phyloP scores from a whole-genome alignment of 2,888 invertebrate genomes.

The Lasius platythorax region DNA sequence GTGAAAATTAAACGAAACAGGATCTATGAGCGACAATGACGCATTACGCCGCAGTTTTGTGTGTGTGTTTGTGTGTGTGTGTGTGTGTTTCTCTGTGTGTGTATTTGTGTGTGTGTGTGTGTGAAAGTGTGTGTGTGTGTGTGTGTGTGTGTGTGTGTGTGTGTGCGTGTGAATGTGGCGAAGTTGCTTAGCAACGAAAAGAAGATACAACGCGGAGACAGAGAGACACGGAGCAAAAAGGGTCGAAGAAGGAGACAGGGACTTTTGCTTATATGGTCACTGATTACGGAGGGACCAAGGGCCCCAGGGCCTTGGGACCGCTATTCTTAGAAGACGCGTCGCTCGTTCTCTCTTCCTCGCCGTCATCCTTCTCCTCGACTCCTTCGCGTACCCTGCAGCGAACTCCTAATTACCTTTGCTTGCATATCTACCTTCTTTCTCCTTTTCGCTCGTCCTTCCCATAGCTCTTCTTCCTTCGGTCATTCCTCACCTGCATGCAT shows the following conservation, averaged over 20 bases:
- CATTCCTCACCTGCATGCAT: slow-evolving; percentile 73
- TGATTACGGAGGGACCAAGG: slow-evolving; percentile 76
- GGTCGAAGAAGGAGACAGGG: slow-evolving; percentile 45
- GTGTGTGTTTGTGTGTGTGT: no score
- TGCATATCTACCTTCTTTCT: slow-evolving; percentile 41
- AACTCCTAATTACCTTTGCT: slow-evolving; percentile 71
- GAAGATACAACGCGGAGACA: slow-evolving; percentile 44
- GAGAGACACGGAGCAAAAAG: slow-evolving; percentile 56
- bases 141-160: no score
- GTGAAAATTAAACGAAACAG: slow-evolving; percentile 55
- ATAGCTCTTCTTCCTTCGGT: slow-evolving; percentile 40
- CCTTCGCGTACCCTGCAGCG: slow-evolving; percentile 66
- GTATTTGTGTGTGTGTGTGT: no score
- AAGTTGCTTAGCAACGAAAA: slow-evolving; percentile 64
- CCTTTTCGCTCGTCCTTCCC: slow-evolving; percentile 32
- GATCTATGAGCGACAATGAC: slow-evolving; percentile 44
- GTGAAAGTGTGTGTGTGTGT: no score
- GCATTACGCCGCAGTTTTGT: slow-evolving; percentile 50
- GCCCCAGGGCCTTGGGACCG: slow-evolving; percentile 79
- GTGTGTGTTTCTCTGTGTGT: no score
- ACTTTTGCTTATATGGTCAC: slow-evolving; percentile 74
- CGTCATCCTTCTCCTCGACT: slow-evolving; percentile 59
- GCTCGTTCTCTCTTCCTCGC: slow-evolving; percentile 57
- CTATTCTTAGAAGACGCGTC: slow-evolving; percentile 80
- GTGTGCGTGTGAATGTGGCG: neutral